Percentiles rank a stretch among this genome's conserved stretches.
Conservation (phyloP, 2,797 vertebrate species). For the Notolabrus celidotus region DNA sequence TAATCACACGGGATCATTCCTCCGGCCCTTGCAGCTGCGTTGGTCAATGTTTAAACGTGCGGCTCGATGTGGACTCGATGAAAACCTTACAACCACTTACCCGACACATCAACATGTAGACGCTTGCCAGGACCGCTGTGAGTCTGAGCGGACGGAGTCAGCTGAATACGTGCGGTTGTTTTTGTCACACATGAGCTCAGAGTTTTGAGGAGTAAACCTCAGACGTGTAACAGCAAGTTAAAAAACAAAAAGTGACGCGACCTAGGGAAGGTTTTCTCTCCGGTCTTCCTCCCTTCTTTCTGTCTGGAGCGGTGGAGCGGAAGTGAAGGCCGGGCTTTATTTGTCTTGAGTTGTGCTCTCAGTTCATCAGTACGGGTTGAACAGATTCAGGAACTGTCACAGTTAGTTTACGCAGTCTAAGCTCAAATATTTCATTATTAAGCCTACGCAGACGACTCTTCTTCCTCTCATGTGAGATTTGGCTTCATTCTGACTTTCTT, state of each 20-base stretch:
- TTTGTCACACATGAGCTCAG: conserved; percentile 24
- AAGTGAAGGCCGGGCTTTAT: conserved; percentile 55
- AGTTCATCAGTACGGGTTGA: conserved; percentile 67
- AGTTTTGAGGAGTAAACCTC: conserved; percentile 8
- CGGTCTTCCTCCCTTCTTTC: conserved; percentile 27
- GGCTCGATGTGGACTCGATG: conserved; percentile 35
- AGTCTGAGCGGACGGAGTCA: conserved; percentile 28
- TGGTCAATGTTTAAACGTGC: conserved; percentile 30
- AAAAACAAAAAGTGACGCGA: conserved; percentile 33
- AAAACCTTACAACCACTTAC: conserved; percentile 50
- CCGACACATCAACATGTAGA: conserved; percentile 47
- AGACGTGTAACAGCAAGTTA: conserved; percentile 25
- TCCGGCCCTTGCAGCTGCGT: conserved; percentile 27
- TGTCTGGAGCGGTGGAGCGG: conserved; percentile 28
- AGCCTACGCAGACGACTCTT: conserved; percentile 59
- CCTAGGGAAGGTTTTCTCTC: conserved; percentile 36
- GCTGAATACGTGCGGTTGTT: conserved; percentile 22
- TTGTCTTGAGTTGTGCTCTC: conserved; percentile 63
- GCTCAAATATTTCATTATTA: conserved; percentile 58
- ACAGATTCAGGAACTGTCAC: conserved; percentile 60
- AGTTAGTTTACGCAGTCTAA: conserved; percentile 61
- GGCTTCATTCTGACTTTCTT: conserved; percentile 59
- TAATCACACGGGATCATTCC: conserved; percentile 35
- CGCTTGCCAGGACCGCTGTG: conserved; percentile 32
- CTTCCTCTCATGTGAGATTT: conserved; percentile 56